These are phyloP conservation scores for Idaea aversata DNA, from an alignment of 2,888 invertebrate genomes.

Conservation along the genomic window DNA sequence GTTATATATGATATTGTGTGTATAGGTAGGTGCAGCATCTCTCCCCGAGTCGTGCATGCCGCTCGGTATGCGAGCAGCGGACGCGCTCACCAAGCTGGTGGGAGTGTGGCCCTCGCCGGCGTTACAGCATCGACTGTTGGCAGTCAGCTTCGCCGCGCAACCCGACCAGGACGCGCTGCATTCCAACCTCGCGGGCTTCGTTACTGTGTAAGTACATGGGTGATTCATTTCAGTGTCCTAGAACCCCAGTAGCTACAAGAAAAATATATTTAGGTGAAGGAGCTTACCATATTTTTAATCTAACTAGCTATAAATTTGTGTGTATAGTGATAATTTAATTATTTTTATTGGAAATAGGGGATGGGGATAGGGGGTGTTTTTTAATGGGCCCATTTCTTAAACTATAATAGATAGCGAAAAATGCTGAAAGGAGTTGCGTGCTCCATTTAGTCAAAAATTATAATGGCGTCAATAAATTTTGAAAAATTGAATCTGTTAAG, in stretches of 20 bases:
- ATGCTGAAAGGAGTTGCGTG: neutral
- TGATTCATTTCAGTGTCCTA: too few relatives aligned
- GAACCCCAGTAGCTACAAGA: too few relatives aligned
- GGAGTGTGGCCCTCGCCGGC: slow-evolving; percentile 87
- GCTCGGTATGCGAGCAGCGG: slow-evolving; percentile 95
- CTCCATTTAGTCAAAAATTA: neutral
- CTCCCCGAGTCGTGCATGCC: slow-evolving; percentile 98
- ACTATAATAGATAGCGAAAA: too few relatives aligned
- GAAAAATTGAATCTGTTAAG: too few relatives aligned
- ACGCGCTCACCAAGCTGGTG: slow-evolving; percentile 94
- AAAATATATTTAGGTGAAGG: too few relatives aligned
- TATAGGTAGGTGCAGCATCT: slow-evolving; percentile 91
- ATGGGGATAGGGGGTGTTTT: too few relatives aligned
- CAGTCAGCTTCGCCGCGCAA: slow-evolving; percentile 91
- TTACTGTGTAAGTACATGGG: slow-evolving; percentile 93
- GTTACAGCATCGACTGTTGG: slow-evolving; percentile 92
- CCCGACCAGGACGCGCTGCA: slow-evolving; percentile 92
- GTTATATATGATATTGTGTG: neutral
- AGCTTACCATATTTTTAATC: too few relatives aligned
- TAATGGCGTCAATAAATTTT: neutral
- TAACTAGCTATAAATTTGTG: too few relatives aligned
- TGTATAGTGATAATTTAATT: too few relatives aligned
- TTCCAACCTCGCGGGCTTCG: slow-evolving; percentile 89
- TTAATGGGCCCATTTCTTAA: neutral
- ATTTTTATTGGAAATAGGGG: too few relatives aligned